Evolutionary conservation across 2,797 vertebrate species (phyloP).

Genomic region (Lacerta bilineata): DNA sequence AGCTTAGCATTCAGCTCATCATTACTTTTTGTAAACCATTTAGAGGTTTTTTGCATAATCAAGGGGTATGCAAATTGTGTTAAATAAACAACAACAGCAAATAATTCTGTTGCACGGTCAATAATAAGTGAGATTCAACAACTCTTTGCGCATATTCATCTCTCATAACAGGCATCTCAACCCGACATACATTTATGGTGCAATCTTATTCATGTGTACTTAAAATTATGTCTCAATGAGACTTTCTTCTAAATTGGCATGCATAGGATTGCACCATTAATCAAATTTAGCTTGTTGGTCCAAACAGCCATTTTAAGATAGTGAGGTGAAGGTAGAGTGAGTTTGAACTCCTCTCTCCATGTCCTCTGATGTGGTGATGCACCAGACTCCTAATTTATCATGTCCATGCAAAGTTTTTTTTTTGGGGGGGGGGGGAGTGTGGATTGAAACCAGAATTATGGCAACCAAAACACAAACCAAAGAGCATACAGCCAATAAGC

Average conservation of each 20-base stretch:
- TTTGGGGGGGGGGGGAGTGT: neutral
- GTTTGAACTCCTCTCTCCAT: neutral
- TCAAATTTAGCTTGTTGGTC: neutral
- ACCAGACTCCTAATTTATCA: neutral
- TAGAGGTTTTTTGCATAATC: too few relatives aligned
- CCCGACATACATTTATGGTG: neutral
- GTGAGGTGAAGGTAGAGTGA: neutral
- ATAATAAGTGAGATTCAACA: slow-evolving; percentile 56
- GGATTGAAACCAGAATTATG: neutral
- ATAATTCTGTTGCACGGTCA: slow-evolving; percentile 52
- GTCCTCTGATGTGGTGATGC: neutral
- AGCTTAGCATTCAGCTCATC: slow-evolving; percentile 19
- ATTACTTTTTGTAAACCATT: too few relatives aligned
- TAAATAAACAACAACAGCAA: too few relatives aligned
- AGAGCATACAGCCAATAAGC: neutral
- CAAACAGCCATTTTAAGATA: neutral
- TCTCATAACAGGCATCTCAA: slow-evolving; percentile 38
- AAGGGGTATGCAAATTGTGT: too few relatives aligned
- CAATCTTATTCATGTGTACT: too few relatives aligned
- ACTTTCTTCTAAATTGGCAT: too few relatives aligned
- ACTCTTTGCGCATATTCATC: slow-evolving; percentile 56
- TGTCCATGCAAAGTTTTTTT: neutral
- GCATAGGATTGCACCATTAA: neutral
- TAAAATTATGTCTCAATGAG: neutral
- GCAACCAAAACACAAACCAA: neutral